Evolutionary conservation across 1,140 invertebrate species (phyloP), one percentile per base, ranked within the genome.

Genomic region (Calliphora vicina): DNA sequence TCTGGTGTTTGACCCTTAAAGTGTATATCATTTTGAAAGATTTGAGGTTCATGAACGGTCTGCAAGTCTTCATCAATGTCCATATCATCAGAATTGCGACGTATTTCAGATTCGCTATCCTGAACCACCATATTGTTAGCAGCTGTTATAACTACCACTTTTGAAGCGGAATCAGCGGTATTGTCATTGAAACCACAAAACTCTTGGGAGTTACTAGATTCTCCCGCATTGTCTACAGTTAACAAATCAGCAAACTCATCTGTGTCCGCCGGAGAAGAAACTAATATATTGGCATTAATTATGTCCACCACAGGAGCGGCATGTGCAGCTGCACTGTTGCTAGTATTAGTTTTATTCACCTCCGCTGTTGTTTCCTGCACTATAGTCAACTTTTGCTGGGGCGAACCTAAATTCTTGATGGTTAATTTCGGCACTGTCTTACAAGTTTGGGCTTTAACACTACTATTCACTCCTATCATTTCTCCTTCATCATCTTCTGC

Each of bases 51-150:
- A 78, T 90, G 88, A 80, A 87, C 85, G 61, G 86, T 86, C 72
- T 88, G 86, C 8, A 90, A 67, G 35, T 86, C 84, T 84, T 88
- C 87, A 82, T 90, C 88, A 23, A 90, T 90, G n/a, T 89, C 88
- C 88, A 90, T 90, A 83, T 90, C 88, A 73, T 89, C 88, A 0
- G 88, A 89, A 83, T 88, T 87, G 42, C 87, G 86, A 17, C 88
- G 87, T 12, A 61, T 80, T 17, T 82, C 74, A 15, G 57, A 17
- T n/a, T 80, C 76, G 15, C 23, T 61, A n/a, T 80, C 81, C 42
- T 25, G 25, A 10, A n/a, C n/a, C 45, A 10, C n/a, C 73, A 43
- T 13, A 45, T 29, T 23, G 5, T 57, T 15, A 4, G 29, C 17
- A 23, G 43, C 42, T 25, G 73, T 25, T 15, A 43, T 10, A 26